A percentile compares a stretch with the other conserved stretches of the same genome.
Evolutionary conservation across 2,888 invertebrate genomes (phyloP).

Genomic region (Quadroppia sp.): DNA sequence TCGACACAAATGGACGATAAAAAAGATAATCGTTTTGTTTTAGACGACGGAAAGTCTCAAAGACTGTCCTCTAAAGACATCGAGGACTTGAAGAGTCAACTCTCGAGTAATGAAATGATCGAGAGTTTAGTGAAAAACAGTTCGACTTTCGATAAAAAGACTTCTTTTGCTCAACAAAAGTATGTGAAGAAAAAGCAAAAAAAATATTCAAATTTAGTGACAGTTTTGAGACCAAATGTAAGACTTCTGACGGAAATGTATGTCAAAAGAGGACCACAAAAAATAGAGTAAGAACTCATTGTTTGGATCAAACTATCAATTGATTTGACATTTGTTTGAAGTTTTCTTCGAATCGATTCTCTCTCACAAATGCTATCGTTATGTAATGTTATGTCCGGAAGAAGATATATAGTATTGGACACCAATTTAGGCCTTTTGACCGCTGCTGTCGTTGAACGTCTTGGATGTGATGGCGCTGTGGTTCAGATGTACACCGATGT

Average conservation of each 20-base stretch:
- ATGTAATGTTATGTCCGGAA: constrained; percentile 68
- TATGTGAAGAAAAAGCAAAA: constrained; percentile 89
- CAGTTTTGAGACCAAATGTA: constrained; percentile 73
- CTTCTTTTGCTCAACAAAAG: constrained; percentile 80
- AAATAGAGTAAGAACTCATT: constrained; percentile 52
- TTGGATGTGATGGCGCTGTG: constrained; percentile 62
- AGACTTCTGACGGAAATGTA: constrained; percentile 78
- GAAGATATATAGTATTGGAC: constrained; percentile 56
- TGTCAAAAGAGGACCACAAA: constrained; percentile 67
- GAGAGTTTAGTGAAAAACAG: constrained; percentile 84
- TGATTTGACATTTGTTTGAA: constrained; percentile 48
- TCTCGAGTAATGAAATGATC: constrained; percentile 73
- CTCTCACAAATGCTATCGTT: constrained; percentile 80
- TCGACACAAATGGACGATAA: constrained; percentile 10
- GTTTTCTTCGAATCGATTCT: constrained; percentile 75
- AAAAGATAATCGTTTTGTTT: constrained; percentile 74
- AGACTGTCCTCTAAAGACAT: constrained; percentile 77
- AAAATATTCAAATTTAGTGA: constrained; percentile 81
- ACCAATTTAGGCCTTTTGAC: constrained; percentile 78
- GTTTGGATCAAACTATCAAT: too few relatives aligned
- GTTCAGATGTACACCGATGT: constrained; percentile 52
- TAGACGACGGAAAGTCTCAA: constrained; percentile 75
- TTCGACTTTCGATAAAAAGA: constrained; percentile 80
- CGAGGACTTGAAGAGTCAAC: constrained; percentile 67
- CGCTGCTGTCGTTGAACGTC: constrained; percentile 70